Base-by-base conservation (phyloP, 2,113 vertebrate genomes). In the Peromyscus polionotus region DNA sequence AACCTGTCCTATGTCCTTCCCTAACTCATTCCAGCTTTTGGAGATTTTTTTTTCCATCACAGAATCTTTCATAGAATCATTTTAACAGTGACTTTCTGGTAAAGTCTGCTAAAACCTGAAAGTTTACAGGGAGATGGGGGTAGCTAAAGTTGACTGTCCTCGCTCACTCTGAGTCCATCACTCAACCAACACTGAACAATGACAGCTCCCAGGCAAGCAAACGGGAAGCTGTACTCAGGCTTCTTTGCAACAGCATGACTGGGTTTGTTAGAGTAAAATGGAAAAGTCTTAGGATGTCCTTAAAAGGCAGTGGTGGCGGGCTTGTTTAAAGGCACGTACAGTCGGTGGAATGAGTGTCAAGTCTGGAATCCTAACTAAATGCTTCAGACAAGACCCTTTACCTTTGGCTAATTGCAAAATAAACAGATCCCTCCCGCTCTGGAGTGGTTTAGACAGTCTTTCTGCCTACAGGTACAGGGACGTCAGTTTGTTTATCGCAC, bases 141-240 rank as follows among this genome's bases (percentile, higher is more conserved):
- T 94, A 87, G 65, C 97, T 98, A 96, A 98, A 98, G 97, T 98
- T 98, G 97, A 98, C 96, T 96, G 83, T 68, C 72, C 97, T 98
- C 98, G 95, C 24, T 98, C 97, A 97, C 96, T 96, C 79, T 88
- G 75, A 90, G 88, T 88, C 12, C 1, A 16, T 85, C 84, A 79
- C 90, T 91, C 42, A 97, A 97, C 94, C 89, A 95, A 98, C 96
- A 97, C 89, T 93, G 97, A 97, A 97, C 96, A 98, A 98, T 98
- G 98, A 98, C 98, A 98, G 98, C 98, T 99, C 98, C 98, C 96
- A 98, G 97, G 98, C 98, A 99, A 99, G 98, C 98, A 98, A 98
- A 98, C 77, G 97, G 97, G 98, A 98, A 98, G 96, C 98, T 98
- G 98, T 98, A 97, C 97, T 98, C 98, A 98, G 98, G 95, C 76